phyloP scores from a whole-genome alignment of 2,797 vertebrate species.

The Strix occidentalis region DNA sequence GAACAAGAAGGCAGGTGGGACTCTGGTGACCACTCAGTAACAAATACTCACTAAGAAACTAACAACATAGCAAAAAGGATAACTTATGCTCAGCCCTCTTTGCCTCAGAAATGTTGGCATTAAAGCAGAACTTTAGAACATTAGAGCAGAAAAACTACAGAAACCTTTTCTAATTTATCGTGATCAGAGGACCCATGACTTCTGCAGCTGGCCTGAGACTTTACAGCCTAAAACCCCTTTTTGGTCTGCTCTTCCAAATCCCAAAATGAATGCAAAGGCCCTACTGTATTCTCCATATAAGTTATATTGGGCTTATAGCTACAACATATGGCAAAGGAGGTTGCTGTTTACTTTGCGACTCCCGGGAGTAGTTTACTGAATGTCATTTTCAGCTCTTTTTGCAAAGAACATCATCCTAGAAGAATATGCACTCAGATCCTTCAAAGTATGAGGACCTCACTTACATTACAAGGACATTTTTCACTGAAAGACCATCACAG shows the following conservation, averaged over 20 bases:
- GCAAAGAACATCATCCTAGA: neutral
- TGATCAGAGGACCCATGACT: accelerated
- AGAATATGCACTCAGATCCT: neutral
- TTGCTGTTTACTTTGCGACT: neutral
- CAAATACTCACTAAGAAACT: neutral
- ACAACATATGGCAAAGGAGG: neutral
- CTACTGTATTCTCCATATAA: neutral
- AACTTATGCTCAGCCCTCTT: neutral
- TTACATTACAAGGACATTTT: neutral
- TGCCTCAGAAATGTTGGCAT: neutral
- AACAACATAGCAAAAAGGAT: neutral
- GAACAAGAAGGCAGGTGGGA: neutral
- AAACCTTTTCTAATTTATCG: neutral
- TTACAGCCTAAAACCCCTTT: neutral
- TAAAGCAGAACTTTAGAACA: neutral
- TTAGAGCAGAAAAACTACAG: neutral
- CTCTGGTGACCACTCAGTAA: neutral
- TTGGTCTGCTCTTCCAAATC: neutral
- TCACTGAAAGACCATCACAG: neutral
- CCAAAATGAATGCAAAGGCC: neutral
- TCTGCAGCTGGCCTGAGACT: neutral
- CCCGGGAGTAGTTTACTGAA: neutral
- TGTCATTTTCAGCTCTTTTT: neutral
- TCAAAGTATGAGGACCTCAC: neutral
- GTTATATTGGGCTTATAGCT: neutral